Evolutionary conservation across 2,888 invertebrate genomes (phyloP), one percentile per base, ranked within the genome.

Genomic region (Synanthedon vespiformis): DNA sequence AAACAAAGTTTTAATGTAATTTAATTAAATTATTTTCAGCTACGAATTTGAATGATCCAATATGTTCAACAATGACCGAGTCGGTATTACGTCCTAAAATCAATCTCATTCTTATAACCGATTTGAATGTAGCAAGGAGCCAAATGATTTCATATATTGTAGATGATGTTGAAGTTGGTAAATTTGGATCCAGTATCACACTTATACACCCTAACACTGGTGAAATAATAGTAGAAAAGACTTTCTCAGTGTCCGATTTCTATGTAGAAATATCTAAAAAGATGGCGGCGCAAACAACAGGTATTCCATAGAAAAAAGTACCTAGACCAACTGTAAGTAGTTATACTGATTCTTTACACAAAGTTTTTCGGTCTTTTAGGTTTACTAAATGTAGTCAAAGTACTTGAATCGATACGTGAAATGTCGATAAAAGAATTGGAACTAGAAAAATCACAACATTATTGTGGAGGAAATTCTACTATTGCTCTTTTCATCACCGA

Each of bases 121-220:
- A 48, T 48, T 14, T 14, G 8, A 44, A 14, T n/a, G 47, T 55
- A 11, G 53, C 57, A 51, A 54, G 53, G 50, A 56, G 55, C 50
- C 52, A 52, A 16, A 52, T 56, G 16, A 62, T 92, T 22, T 76
- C 84, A 88, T 91, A 82, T 56, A 64, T 90, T 8, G 67, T 90
- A 40, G 81, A 89, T 54, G 80, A 84, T 55, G 60, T 89, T 44
- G 89, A 90, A 58, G 77, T 92, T 3, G 88, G 88, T 63, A 88
- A 75, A 51, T 89, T 81, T 63, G 90, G 89, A 55, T 89, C 90
- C 52, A 88, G 87, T 50, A 88, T 89, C 50, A 91, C 90, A 1
- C 61, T 92, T 48, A 72, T 91, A 10, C 89, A 89, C 58, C 91
- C 89, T 1, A 72, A 63, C 49, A 83, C 89, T 68, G 89, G 89